Conservation (phyloP, 2,797 vertebrate genomes). For the Tokudaia tokunoshimensis region DNA sequence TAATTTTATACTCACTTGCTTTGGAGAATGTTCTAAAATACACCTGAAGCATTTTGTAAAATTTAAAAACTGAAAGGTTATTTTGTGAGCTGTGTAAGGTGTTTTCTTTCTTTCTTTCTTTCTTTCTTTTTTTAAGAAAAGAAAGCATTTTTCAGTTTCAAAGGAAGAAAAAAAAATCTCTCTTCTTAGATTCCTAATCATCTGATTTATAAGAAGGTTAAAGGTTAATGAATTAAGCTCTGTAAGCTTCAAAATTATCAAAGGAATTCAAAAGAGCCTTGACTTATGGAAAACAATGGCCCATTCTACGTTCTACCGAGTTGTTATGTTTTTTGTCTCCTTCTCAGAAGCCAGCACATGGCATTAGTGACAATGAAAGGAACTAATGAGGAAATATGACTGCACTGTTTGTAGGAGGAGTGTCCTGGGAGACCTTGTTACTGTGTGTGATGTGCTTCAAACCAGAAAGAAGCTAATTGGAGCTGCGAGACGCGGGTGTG, state of each 20-base stretch:
- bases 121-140: neutral
- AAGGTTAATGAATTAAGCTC: slow-evolving; percentile 87
- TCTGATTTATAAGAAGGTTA: slow-evolving; percentile 82
- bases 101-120: neutral
- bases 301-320: slow-evolving; percentile 81
- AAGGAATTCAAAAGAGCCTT: slow-evolving; percentile 83
- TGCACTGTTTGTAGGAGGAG: slow-evolving; percentile 85
- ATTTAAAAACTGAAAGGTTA: slow-evolving; percentile 69
- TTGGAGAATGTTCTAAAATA: slow-evolving; percentile 72
- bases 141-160: slow-evolving; percentile 65
- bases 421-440: slow-evolving; percentile 95
- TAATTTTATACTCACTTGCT: slow-evolving; percentile 70
- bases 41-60: slow-evolving; percentile 58
- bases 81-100: slow-evolving; percentile 45
- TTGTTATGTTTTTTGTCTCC: slow-evolving; percentile 84
- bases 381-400: slow-evolving; percentile 93
- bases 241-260: slow-evolving; percentile 81
- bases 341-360: slow-evolving; percentile 86
- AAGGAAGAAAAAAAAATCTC: slow-evolving; percentile 50
- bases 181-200: slow-evolving; percentile 76
- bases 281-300: slow-evolving; percentile 86
- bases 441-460: slow-evolving; percentile 89
- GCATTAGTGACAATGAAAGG: slow-evolving; percentile 90
- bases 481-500: slow-evolving; percentile 89
- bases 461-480: slow-evolving; percentile 92